These are phyloP conservation scores for Antechinus stuartii DNA, from an alignment of 2,113 vertebrate genomes.

Conservation along the genomic window DNA sequence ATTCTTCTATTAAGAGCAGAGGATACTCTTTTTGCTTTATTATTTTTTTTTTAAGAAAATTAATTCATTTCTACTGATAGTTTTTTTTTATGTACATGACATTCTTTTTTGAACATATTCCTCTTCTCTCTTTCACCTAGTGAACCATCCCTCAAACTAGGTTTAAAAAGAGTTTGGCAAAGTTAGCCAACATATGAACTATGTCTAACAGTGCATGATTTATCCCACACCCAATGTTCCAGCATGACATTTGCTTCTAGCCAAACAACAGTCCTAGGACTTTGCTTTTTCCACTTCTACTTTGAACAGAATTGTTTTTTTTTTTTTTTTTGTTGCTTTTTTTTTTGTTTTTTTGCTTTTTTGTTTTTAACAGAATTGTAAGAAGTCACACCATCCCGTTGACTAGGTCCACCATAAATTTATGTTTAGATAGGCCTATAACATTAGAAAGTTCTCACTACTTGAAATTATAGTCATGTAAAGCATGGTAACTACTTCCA, in stretches of 20 bases:
- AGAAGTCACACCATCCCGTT: background rate
- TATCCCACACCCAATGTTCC: background rate
- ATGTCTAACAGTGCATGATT: background rate
- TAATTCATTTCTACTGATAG: background rate
- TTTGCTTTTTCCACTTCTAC: background rate
- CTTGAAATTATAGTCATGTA: background rate
- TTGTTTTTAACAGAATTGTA: background rate
- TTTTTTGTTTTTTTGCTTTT: no score
- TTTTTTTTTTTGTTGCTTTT: no score
- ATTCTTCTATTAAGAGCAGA: background rate
- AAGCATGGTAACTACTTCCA: background rate
- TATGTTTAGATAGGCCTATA: background rate
- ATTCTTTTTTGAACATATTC: background rate
- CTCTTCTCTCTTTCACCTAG: background rate
- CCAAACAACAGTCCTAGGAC: background rate
- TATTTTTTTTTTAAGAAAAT: background rate
- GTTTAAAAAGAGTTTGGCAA: background rate
- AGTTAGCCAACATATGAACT: background rate
- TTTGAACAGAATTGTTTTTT: background rate
- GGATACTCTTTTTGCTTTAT: background rate
- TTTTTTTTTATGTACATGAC: background rate
- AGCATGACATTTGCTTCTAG: background rate
- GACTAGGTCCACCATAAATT: background rate
- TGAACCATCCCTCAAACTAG: background rate
- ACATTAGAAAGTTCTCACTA: background rate